These are phyloP conservation scores for Heterocephalus glaber DNA, from an alignment of 2,113 vertebrate genomes.

Conservation along the genomic window DNA sequence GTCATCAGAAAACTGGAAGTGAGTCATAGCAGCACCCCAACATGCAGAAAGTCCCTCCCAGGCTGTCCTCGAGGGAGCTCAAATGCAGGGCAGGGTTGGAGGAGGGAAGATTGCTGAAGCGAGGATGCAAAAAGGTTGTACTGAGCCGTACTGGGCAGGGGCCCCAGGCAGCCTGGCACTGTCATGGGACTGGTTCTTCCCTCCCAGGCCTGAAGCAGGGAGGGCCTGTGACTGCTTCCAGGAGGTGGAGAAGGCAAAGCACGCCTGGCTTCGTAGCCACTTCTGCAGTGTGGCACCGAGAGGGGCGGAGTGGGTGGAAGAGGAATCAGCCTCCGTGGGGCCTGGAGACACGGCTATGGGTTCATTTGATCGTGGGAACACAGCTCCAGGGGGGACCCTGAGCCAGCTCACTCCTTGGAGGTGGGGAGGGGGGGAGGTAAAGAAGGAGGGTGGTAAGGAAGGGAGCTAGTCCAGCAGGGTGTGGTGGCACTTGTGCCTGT, in stretches of 20 bases:
- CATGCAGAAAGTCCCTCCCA: neutral
- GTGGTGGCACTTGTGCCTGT: neutral
- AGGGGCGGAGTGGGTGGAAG: neutral
- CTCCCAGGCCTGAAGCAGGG: neutral
- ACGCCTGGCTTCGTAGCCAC: neutral
- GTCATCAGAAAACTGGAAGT: neutral
- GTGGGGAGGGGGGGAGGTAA: neutral
- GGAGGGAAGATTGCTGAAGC: neutral
- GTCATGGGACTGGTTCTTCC: neutral
- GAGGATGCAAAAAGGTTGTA: neutral
- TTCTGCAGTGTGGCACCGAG: neutral
- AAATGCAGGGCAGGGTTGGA: neutral
- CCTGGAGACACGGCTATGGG: rapidly evolving
- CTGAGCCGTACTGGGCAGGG: neutral
- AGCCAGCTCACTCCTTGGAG: neutral
- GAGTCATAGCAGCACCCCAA: neutral
- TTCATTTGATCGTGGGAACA: neutral
- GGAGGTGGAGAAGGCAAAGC: neutral
- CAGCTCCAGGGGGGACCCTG: neutral
- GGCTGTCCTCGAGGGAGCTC: neutral
- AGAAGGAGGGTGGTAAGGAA: neutral
- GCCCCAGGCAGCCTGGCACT: no score
- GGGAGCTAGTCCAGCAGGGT: neutral
- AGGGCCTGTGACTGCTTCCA: neutral
- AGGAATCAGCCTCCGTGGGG: neutral